Base-by-base conservation (phyloP, 2,113 vertebrate genomes). In the Clarias gariepinus region DNA sequence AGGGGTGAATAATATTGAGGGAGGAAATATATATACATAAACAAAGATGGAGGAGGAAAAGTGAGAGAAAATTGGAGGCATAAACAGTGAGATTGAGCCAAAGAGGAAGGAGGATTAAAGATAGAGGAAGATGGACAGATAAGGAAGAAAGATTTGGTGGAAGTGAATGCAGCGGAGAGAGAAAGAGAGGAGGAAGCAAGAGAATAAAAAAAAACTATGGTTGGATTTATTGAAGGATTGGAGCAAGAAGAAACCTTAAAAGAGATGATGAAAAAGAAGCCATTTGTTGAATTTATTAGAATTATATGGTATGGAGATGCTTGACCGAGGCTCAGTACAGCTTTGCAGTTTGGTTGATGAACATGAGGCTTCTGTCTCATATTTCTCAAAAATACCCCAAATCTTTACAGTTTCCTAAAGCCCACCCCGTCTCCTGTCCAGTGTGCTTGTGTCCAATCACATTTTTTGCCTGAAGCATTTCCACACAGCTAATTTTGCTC, bases 401-500 rank as follows among this genome's bases (percentile, higher is more conserved):
- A 55, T 28, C 52, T 57, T 53, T 28, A n/a, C 74, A 28, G 47
- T 25, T 30, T 25, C 2, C 19, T 18, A 58, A 33, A 36, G 30
- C 61, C 57, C 57, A 81, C 28, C n/a, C n/a, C 16, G 12, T 79
- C 28, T 55, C 57, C 57, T 81, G 57, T 61, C 57, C 11, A 15
- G 3, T 41, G 30, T 15, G 18, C 78, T 61, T 4, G 7, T 60
- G 33, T 81, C 78, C 30, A 41, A 81, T 81, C 78, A 41, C 28
- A 61, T 25, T 23, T 30, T 53, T 61, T 3, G 78, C 30, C 78
- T 41, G 33, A 81, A 81, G 58, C 78, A 61, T 81, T 81, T 81
- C 57, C 57, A 81, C 30, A 61, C 57, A 81, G 57, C 78, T 81
- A 81, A 41, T 81, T 81, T 81, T 6, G 33, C 57, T 61, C 19